Base-by-base conservation (phyloP, 2,888 invertebrate genomes). In the Falcaria lacertinaria region DNA sequence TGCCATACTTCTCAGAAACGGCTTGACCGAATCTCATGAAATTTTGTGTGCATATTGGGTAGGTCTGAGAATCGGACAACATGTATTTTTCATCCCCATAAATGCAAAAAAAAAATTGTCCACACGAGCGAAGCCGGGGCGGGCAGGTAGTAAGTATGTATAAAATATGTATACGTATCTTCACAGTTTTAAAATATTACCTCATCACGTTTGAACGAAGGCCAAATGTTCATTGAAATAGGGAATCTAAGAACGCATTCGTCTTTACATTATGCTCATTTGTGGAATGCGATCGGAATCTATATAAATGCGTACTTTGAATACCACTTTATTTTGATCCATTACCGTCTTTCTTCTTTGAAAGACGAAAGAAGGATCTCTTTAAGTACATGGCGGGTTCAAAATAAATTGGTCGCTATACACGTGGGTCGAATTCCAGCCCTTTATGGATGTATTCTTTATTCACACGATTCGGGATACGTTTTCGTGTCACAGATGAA, bases 191-290 rank as follows among this genome's bases (percentile, higher is more conserved):
- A 57, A 85, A 74, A 80, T 76, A 82, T 84, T 73, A 69, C 67
- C 58, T 61, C 70, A 72, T 82, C 74, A 74, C 70, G 67, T 68
- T 70, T 64, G 69, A 79, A 80, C 67, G 66, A 56, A 60, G 56
- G 57, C 70, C 65, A 63, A 69, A 78, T 72, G 70, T 67, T 73
- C 73, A 74, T 75, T 74, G 73, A 78, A 80, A 88, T 77, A 79
- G 78, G 61, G 65, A 76, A 80, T 79, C 74, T 63, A 69, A 70
- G 75, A 76, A 69, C 69, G 65, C 80, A 87, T 87, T 78, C 77
- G 70, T 85, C 80, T 83, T 77, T 74, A 86, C 86, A 89, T 89
- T 87, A 86, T 81, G 75, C 80, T 86, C 87, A 86, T 88, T 87
- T 80, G 67, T 49, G 68, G 76, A 80, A 88, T 84, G 75, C 74